These are phyloP conservation scores for Parauchenoglanis ngamensis DNA, from an alignment of 2,797 vertebrate genomes.

Conservation along the genomic window DNA sequence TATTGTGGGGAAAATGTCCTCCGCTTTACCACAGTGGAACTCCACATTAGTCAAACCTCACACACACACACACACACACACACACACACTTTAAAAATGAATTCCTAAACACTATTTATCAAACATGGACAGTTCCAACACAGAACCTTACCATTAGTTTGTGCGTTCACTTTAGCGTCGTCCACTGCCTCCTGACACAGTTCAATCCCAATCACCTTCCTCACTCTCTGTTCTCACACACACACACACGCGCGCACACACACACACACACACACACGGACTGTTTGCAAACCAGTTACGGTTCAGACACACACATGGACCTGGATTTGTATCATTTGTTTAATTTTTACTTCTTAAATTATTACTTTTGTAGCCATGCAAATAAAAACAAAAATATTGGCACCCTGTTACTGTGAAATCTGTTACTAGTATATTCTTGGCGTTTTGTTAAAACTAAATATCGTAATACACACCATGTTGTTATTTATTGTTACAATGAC, in stretches of 20 bases:
- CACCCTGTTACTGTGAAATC: not conserved
- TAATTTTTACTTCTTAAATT: not conserved
- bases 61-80: constrained; percentile 15
- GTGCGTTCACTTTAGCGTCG: constrained; percentile 88
- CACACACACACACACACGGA: not conserved
- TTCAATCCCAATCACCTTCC: constrained; percentile 93
- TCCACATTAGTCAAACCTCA: constrained; percentile 87
- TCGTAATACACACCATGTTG: not conserved
- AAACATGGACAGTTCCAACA: not conserved
- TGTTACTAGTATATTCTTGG: not conserved
- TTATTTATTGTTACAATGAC: not conserved
- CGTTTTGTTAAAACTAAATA: not conserved
- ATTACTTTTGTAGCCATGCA: not conserved
- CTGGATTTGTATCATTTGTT: not conserved
- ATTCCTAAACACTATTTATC: too few relatives aligned
- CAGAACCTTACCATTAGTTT: constrained; percentile 80
- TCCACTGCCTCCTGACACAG: constrained; percentile 92
- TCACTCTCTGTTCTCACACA: constrained; percentile 80
- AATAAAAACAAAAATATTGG: not conserved
- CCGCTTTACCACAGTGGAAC: constrained; percentile 93
- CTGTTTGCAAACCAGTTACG: not conserved
- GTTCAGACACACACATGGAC: not conserved
- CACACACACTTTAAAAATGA: not conserved
- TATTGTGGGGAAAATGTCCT: constrained; percentile 87
- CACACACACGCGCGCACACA: not conserved